Conservation (phyloP, 30 jellyfish, hydroid and myxozoan genomes). For the Hydractinia symbiolongicarpus region DNA sequence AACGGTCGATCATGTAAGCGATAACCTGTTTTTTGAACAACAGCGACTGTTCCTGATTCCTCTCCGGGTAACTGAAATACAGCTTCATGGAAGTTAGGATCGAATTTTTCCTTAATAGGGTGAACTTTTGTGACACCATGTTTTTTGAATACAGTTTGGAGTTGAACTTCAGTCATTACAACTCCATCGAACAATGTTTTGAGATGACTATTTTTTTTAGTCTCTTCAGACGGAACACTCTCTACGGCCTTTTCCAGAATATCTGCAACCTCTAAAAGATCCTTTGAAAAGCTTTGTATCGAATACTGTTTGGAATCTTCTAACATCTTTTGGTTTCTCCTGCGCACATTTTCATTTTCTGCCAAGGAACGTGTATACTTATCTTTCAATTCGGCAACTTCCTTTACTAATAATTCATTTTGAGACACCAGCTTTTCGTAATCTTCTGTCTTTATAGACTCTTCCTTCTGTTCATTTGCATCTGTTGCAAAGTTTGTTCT, state of each 20-base stretch:
- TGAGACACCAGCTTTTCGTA: constrained; percentile 40
- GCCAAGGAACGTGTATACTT: constrained; percentile 86
- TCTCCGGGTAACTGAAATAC: constrained; percentile 75
- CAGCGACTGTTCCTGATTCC: constrained; percentile 90
- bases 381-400: constrained; percentile 63
- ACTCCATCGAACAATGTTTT: constrained; percentile 71
- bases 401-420: constrained; percentile 25
- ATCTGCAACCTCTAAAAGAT: constrained; percentile 88
- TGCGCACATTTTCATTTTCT: constrained; percentile 66
- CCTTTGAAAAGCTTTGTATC: constrained; percentile 79
- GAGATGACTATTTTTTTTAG: constrained; percentile 39
- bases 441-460: constrained; percentile 9
- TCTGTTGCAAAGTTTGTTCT: neutral
- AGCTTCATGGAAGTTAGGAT: constrained; percentile 98
- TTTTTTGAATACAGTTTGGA: constrained; percentile 72
- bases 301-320: constrained; percentile 80
- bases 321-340: constrained; percentile 57
- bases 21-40: constrained; percentile 77
- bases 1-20: constrained; percentile 75
- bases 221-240: constrained; percentile 73
- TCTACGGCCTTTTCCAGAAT: constrained; percentile 82
- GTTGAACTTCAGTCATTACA: constrained; percentile 73
- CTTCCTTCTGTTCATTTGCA: constrained; percentile 13
- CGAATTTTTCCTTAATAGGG: constrained; percentile 84
- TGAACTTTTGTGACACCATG: constrained; percentile 73